phyloP scores from a whole-genome alignment of 2,113 vertebrate genomes.

The Gobiocypris rarus region DNA sequence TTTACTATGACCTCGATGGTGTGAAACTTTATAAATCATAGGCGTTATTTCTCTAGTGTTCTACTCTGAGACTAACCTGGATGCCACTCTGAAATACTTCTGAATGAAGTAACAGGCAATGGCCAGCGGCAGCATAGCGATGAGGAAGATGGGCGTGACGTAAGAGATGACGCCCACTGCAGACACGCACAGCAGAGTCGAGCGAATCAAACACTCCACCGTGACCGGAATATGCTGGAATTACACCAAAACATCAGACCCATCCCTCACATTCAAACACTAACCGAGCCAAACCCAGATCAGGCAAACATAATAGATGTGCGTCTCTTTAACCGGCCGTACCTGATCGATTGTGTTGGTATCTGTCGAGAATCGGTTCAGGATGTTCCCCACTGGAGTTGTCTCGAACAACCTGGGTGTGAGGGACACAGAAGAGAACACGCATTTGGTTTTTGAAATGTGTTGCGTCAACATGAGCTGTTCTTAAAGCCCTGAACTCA shows the following conservation, averaged over 20 bases:
- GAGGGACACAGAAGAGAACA: not conserved
- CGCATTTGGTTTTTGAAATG: not conserved
- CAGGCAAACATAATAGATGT: too few relatives aligned
- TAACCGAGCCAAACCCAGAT: not conserved
- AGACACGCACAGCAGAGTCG: slow-evolving; percentile 92
- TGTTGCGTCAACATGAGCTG: not conserved
- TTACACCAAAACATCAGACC: not conserved
- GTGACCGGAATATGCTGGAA: slow-evolving; percentile 93
- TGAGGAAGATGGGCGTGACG: slow-evolving; percentile 92
- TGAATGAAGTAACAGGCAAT: slow-evolving; percentile 97
- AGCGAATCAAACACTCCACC: slow-evolving; percentile 93
- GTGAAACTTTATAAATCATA: not conserved
- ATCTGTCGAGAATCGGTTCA: slow-evolving; percentile 96
- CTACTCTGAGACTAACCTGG: slow-evolving; percentile 76
- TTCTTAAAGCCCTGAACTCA: not conserved
- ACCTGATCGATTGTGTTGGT: slow-evolving; percentile 92
- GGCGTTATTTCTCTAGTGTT: not conserved
- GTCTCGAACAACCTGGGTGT: slow-evolving; percentile 92
- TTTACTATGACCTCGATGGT: not conserved
- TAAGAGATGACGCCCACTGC: slow-evolving; percentile 94
- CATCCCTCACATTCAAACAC: too few relatives aligned
- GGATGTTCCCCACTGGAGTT: slow-evolving; percentile 92
- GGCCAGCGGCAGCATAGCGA: slow-evolving; percentile 88
- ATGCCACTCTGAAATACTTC: slow-evolving; percentile 97
- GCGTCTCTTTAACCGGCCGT: not conserved